These are phyloP conservation scores for Syngnathus rostellatus DNA, from an alignment of 2,797 vertebrate genomes.

Conservation along the genomic window DNA sequence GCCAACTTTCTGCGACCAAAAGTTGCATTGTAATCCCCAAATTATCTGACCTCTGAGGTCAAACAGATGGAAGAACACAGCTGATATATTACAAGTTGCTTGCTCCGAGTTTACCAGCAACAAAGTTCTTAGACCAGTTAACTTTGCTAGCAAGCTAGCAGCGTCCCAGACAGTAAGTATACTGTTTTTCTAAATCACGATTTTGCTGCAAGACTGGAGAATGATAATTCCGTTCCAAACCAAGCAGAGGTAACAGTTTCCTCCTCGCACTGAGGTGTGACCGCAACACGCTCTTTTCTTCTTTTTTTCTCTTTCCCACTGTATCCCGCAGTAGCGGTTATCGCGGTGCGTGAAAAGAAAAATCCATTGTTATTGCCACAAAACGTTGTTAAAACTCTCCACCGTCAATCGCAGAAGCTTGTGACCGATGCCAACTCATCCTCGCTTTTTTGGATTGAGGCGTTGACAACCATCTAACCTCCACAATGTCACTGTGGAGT, in stretches of 20 bases:
- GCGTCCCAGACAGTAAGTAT: not conserved
- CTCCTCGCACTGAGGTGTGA: slow-evolving; percentile 10
- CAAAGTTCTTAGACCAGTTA: slow-evolving; percentile 1
- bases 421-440: not conserved
- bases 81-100: not conserved
- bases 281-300: not conserved
- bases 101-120: not conserved
- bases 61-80: not conserved
- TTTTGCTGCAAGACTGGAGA: not conserved
- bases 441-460: not conserved
- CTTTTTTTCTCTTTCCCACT: no score
- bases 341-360: not conserved
- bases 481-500: slow-evolving; percentile 19
- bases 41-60: not conserved
- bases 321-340: not conserved
- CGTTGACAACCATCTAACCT: not conserved
- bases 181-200: not conserved
- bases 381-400: not conserved
- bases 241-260: slow-evolving; percentile 11
- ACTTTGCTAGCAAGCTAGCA: not conserved
- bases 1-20: slow-evolving; percentile 24
- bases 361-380: no score
- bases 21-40: not conserved
- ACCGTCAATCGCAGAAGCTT: not conserved
- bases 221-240: not conserved